A percentile compares a stretch with the other conserved stretches of the same genome.
These are phyloP conservation scores for Pharmacophagus antenor DNA, from an alignment of 2,888 invertebrate species.

Conservation along the genomic window DNA sequence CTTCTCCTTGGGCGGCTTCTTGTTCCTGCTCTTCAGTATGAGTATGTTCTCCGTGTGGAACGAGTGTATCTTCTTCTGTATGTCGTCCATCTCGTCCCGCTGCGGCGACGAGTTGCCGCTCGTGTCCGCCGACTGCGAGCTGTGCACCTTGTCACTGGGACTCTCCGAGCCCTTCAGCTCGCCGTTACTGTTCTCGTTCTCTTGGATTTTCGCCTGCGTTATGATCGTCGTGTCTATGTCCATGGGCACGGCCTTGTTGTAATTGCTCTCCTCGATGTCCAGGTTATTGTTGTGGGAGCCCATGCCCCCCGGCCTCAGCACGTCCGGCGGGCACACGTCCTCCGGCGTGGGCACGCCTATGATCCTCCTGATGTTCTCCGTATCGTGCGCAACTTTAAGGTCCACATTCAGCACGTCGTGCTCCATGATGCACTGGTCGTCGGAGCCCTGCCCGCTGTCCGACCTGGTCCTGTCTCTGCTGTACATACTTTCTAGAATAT, in stretches of 20 bases:
- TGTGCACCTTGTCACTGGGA: slow-evolving; percentile 62
- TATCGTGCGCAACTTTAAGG: slow-evolving; percentile 62
- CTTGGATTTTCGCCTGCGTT: slow-evolving; percentile 61
- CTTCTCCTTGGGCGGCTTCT: slow-evolving; percentile 77
- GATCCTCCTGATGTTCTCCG: slow-evolving; percentile 66
- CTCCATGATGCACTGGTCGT: slow-evolving; percentile 69
- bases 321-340: slow-evolving; percentile 59
- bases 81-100: slow-evolving; percentile 81
- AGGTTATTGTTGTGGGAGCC: slow-evolving; percentile 59
- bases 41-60: slow-evolving; percentile 84
- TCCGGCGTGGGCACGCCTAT: slow-evolving; percentile 71
- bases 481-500: slow-evolving; percentile 70
- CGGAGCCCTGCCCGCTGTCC: slow-evolving; percentile 71
- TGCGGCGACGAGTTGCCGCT: slow-evolving; percentile 76
- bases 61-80: slow-evolving; percentile 82
- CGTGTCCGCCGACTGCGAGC: slow-evolving; percentile 70
- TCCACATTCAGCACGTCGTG: slow-evolving; percentile 65
- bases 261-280: slow-evolving; percentile 60
- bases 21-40: slow-evolving; percentile 82
- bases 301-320: slow-evolving; percentile 55
- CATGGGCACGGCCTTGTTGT: slow-evolving; percentile 70
- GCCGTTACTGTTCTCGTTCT: slow-evolving; percentile 49
- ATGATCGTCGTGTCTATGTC: slow-evolving; percentile 70
- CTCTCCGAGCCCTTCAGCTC: slow-evolving; percentile 60
- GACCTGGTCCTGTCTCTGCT: slow-evolving; percentile 68